phyloP scores from a whole-genome alignment of 2,888 invertebrate species.

The Drosophila leonis region DNA sequence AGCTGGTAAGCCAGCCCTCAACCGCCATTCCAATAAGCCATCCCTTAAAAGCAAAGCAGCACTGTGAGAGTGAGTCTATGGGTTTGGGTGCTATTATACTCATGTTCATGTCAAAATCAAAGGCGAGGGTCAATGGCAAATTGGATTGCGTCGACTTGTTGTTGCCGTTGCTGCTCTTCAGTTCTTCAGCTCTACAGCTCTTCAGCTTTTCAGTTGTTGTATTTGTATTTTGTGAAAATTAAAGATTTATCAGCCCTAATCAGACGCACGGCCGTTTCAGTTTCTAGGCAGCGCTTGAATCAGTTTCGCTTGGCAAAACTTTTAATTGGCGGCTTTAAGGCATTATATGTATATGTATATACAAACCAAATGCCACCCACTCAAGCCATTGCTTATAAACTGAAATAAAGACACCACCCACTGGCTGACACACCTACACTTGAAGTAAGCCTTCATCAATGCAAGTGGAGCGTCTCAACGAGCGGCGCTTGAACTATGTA shows the following conservation, averaged over 20 bases:
- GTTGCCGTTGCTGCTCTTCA: background rate
- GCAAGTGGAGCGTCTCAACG: slow-evolving; percentile 56
- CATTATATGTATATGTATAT: slow-evolving; percentile 40
- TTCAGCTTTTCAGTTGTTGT: background rate
- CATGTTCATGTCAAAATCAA: slow-evolving; percentile 47
- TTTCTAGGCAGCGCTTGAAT: slow-evolving; percentile 18
- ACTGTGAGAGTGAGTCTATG: background rate
- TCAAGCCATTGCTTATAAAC: slow-evolving; percentile 11
- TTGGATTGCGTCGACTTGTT: slow-evolving; percentile 42
- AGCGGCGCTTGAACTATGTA: slow-evolving; percentile 30
- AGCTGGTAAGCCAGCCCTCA: slow-evolving; percentile 3
- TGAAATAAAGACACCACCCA: slow-evolving; percentile 28
- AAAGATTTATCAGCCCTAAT: slow-evolving; percentile 64
- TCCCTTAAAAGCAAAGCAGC: slow-evolving; percentile 2
- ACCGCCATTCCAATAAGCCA: slow-evolving; percentile 1
- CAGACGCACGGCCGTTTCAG: slow-evolving; percentile 23
- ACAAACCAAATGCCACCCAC: background rate
- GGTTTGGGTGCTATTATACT: slow-evolving; percentile 9
- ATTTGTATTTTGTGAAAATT: slow-evolving; percentile 38
- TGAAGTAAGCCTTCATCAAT: slow-evolving; percentile 65
- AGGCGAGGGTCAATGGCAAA: slow-evolving; percentile 74
- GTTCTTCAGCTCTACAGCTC: background rate
- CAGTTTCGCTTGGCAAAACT: slow-evolving; percentile 56
- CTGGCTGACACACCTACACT: slow-evolving; percentile 24
- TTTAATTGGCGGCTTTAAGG: slow-evolving; percentile 78